phyloP scores from a whole-genome alignment of 2,888 invertebrate genomes.

The Caenorhabditis becei region DNA sequence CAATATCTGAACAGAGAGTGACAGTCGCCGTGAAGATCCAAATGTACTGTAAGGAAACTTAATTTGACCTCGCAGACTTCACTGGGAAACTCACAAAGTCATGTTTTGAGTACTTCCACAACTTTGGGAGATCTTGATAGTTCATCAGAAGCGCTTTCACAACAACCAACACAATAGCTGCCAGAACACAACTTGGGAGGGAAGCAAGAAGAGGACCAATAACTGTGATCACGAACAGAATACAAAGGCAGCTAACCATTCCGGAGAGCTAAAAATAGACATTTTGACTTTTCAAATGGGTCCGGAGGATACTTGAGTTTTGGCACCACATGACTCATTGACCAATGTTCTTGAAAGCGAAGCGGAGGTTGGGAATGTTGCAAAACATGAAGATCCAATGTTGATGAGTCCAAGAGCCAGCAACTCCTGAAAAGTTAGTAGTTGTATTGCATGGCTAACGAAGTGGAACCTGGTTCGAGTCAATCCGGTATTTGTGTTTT shows the following conservation, averaged over 20 bases:
- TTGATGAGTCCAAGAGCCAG: constrained; percentile 84
- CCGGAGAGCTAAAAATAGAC: constrained; percentile 85
- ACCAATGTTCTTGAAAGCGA: constrained; percentile 71
- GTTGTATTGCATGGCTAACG: neutral
- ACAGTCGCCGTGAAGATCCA: constrained; percentile 89
- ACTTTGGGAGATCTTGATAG: constrained; percentile 86
- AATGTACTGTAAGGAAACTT: constrained; percentile 82
- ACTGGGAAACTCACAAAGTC: constrained; percentile 85
- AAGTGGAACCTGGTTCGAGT: constrained; percentile 84
- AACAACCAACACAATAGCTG: constrained; percentile 83
- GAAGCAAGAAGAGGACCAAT: constrained; percentile 91
- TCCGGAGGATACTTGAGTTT: constrained; percentile 48
- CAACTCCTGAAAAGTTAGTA: constrained; percentile 67
- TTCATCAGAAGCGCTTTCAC: constrained; percentile 85
- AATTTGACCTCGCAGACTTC: neutral
- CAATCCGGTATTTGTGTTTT: constrained; percentile 83
- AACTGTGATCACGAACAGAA: constrained; percentile 89
- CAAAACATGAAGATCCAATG: constrained; percentile 85
- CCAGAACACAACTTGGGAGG: constrained; percentile 86
- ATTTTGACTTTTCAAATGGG: neutral
- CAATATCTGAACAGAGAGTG: constrained; percentile 89
- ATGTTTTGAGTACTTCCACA: constrained; percentile 88
- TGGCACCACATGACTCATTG: constrained; percentile 70
- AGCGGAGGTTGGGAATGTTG: constrained; percentile 69
- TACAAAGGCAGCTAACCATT: constrained; percentile 87